phyloP scores from a whole-genome alignment of 2,888 invertebrate genomes.

The Chalcosyrphus nemorum region DNA sequence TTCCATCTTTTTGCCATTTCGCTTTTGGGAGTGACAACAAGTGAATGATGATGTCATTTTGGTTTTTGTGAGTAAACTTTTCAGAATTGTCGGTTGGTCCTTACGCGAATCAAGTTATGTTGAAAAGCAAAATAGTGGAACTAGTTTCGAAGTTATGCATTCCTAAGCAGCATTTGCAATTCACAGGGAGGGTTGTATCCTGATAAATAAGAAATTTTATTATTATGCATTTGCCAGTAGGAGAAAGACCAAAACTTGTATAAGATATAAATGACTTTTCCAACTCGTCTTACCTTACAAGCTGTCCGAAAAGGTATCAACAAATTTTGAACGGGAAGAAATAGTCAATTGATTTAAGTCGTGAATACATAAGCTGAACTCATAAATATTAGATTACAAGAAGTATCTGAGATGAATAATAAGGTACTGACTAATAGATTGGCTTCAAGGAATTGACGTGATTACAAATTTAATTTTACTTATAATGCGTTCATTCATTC shows the following conservation, averaged over 20 bases:
- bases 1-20: constrained; percentile 52
- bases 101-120: constrained; percentile 16
- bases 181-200: background rate
- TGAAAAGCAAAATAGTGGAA: background rate
- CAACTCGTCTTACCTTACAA: too few relatives aligned
- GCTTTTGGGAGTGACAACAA: constrained; percentile 54
- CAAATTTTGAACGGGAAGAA: too few relatives aligned
- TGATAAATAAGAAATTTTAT: background rate
- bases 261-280: background rate
- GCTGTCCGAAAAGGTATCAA: too few relatives aligned
- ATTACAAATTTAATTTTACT: too few relatives aligned
- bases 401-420: too few relatives aligned
- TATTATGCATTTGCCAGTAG: background rate
- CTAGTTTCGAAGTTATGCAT: constrained; percentile 23
- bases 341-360: too few relatives aligned
- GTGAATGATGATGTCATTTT: constrained; percentile 62
- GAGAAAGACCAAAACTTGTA: background rate
- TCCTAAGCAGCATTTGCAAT: constrained; percentile 7
- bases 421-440: too few relatives aligned
- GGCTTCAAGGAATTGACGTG: too few relatives aligned
- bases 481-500: too few relatives aligned
- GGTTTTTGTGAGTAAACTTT: constrained; percentile 52
- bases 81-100: constrained; percentile 30
- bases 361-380: too few relatives aligned
- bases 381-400: too few relatives aligned